Evolutionary conservation across 2,797 vertebrate species (phyloP), one percentile per base, ranked within the genome.

Genomic region (Gambusia yucatana): DNA sequence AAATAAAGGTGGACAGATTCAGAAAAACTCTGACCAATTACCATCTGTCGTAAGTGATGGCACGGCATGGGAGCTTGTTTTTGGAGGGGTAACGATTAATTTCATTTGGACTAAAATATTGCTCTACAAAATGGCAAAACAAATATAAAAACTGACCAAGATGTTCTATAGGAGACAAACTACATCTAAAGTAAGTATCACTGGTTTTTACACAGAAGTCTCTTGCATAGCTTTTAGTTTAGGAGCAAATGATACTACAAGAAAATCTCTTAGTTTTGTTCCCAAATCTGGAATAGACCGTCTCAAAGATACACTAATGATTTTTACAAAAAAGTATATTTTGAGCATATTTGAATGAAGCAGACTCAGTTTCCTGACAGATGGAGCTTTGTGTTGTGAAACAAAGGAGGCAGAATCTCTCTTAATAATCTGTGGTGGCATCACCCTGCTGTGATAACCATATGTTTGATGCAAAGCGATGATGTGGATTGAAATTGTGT

Each of bases 401-500:
- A 93, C 91, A 93, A 93, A 76, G 84, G 74, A 75, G 79, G 14
- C 6, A 73, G 33, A 85, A 87, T 81, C 83, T 39, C 77, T 36
- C 61, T 1, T 1, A 43, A 59, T 82, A 88, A 89, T 72, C 88
- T 84, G 86, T 59, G 48, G 28, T 72, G 74, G 77, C 87, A 77
- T 84, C 77, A 65, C 75, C 17, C 75, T 50, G 75, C 74, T 88
- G 83, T 73, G 50, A 84, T 55, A 75, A 79, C 82, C 90, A 84
- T 90, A 88, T 92, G 91, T 86, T 91, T 86, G 86, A 92, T 87
- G 82, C 84, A 83, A 74, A 82, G 78, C 87, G 82, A 90, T 92
- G 86, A 87, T 87, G 85, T 87, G 88, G 90, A 88, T 89, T 92
- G 87, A 90, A 82, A 88, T 87, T 85, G 77, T 91, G 89, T 86